A percentile compares a stretch with the other conserved stretches of the same genome.
These are phyloP conservation scores for Atractosteus spatula DNA, from an alignment of 2,113 vertebrate species.

Conservation along the genomic window DNA sequence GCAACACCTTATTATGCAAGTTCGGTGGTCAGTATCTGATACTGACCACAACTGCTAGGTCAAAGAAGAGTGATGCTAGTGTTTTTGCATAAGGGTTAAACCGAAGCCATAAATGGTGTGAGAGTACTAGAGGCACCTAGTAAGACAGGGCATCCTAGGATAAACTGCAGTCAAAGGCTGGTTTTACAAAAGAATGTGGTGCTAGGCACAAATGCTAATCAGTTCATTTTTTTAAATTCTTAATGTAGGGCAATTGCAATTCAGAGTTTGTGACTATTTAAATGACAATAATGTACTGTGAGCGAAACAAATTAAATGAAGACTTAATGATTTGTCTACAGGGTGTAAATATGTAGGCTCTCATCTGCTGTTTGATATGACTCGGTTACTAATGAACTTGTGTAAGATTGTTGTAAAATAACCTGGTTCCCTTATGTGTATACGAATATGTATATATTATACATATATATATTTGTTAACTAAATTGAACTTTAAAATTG, in stretches of 20 bases:
- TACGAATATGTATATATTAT: slow-evolving; percentile 80
- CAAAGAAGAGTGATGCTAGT: neutral
- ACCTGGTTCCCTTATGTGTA: slow-evolving; percentile 74
- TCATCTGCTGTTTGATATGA: slow-evolving; percentile 35
- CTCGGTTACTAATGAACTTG: slow-evolving; percentile 34
- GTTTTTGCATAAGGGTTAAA: neutral
- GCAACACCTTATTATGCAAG: no score
- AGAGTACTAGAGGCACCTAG: neutral
- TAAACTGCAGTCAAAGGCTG: neutral
- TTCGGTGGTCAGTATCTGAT: no score
- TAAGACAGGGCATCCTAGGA: neutral
- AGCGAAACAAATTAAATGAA: slow-evolving; percentile 49
- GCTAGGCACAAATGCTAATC: slow-evolving; percentile 46
- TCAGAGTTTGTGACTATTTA: slow-evolving; percentile 58
- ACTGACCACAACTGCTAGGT: neutral
- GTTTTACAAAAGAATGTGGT: neutral
- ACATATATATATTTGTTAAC: slow-evolving; percentile 84
- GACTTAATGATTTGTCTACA: slow-evolving; percentile 70
- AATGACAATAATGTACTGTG: slow-evolving; percentile 46
- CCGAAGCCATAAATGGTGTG: neutral
- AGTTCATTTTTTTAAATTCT: slow-evolving; percentile 30
- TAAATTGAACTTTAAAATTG: slow-evolving; percentile 87
- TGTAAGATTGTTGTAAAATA: slow-evolving; percentile 64
- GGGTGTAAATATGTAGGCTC: slow-evolving; percentile 71
- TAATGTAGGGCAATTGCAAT: slow-evolving; percentile 23